Evolutionary conservation across 2,888 invertebrate genomes (phyloP), one percentile per base, ranked within the genome.

Genomic region (Helicoverpa assulta): DNA sequence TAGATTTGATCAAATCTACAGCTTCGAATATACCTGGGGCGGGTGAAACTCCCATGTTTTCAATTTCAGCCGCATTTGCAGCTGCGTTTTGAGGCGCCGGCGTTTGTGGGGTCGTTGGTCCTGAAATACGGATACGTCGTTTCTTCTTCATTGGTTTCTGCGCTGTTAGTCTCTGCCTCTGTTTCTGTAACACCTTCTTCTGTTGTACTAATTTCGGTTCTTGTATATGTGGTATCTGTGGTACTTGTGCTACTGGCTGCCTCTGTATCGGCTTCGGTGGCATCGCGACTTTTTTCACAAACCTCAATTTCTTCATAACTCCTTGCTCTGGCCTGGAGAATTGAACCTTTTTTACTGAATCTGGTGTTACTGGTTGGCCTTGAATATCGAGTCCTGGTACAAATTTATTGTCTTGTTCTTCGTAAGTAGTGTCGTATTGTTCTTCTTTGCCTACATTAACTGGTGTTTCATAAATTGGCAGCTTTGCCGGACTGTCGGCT

Each of bases 1-100:
- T 86, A 14, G 73, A 71, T 50, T 82, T 79, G 4, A 69, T 6
- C n/a, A 61, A 67, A 43, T 85, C 77, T 2, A 85, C 59, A 68
- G 82, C 82, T 53, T 86, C 68, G n/a, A 83, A 85, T 0, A 82
- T 40, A 12, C 33, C 60, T 0, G 6, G 52, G 21, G 52, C 52
- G 4, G 6, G 19, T n/a, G 8, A 19, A 5, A 18, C 52, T 21
- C 12, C 37, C 33, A 10, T 10, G 33, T 52, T 19, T 19, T 19
- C 12, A 52, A 10, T 52, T 18, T 10, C 52, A 19, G 12, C 4
- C 5, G 10, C 52, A 26, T 26, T 26, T 4, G 5, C 52, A 2
- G 2, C 52, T 1, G 10, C 19, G 19, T 52, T 52, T 2, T 2
- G 21, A 52, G 47, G 16, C 47, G 43, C 43, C 2, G 5, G 1